phyloP scores from a whole-genome alignment of 2,113 vertebrate species.

The Symphodus melops region DNA sequence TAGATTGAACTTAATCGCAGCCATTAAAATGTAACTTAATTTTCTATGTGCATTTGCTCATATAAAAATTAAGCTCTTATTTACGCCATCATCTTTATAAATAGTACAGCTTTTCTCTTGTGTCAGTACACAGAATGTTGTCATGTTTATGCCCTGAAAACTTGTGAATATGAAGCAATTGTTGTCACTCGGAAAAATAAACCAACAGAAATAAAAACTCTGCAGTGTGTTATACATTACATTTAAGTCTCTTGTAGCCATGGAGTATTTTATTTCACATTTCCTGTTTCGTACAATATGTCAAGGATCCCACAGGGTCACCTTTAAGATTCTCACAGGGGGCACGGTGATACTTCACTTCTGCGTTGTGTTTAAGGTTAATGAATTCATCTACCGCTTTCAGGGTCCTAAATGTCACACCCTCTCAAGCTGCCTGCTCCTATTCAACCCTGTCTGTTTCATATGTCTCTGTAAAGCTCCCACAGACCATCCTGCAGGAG shows the following conservation, averaged over 20 bases:
- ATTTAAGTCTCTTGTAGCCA: background rate
- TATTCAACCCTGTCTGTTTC: background rate
- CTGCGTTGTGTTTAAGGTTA: constrained; percentile 32
- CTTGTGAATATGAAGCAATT: background rate
- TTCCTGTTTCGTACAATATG: background rate
- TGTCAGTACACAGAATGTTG: background rate
- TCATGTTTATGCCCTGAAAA: background rate
- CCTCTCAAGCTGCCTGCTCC: constrained; percentile 2
- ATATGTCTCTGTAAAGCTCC: background rate
- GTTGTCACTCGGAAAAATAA: constrained; percentile 22
- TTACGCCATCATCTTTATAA: too few relatives aligned
- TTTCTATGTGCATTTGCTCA: constrained; percentile 13
- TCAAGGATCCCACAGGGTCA: background rate
- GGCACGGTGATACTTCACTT: constrained; percentile 1
- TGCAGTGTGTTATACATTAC: background rate
- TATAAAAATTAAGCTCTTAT: background rate
- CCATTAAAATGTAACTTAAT: background rate
- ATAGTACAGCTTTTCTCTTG: background rate
- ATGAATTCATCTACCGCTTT: constrained; percentile 41
- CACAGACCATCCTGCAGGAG: background rate
- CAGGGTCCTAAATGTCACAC: constrained; percentile 44
- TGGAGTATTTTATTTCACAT: background rate
- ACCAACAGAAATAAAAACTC: background rate
- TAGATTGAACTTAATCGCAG: background rate
- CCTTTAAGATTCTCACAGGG: constrained; percentile 7